A percentile compares a stretch with the other conserved stretches of the same genome.
These are phyloP conservation scores for Acanthis flammea DNA, from an alignment of 2,797 vertebrate species.

Conservation along the genomic window DNA sequence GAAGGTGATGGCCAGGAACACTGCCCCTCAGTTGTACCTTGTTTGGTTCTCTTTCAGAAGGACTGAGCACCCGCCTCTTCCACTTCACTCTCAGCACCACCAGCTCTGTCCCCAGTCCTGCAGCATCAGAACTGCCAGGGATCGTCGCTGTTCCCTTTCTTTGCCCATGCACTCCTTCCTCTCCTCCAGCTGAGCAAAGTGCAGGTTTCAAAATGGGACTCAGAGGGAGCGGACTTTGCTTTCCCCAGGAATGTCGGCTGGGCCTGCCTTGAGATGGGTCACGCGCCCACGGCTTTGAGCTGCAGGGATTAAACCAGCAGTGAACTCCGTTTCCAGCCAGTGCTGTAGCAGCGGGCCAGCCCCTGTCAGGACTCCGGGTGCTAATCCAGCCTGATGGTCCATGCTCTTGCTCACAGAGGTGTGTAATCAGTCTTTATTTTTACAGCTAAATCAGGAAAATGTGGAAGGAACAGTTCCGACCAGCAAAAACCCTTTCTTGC, in stretches of 20 bases:
- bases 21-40: not conserved
- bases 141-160: not conserved
- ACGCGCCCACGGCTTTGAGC: not conserved
- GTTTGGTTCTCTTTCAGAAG: not conserved
- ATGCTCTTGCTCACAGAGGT: not conserved
- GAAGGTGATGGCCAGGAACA: not conserved
- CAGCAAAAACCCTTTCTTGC: not conserved
- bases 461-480: not conserved
- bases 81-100: not conserved
- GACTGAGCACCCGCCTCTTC: not conserved
- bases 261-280: not conserved
- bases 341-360: not conserved
- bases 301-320: not conserved
- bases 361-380: not conserved
- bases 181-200: constrained; percentile 1
- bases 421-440: not conserved
- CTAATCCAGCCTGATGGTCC: not conserved
- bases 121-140: not conserved
- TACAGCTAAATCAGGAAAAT: not conserved
- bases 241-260: not conserved
- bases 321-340: not conserved
- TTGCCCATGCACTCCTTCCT: not conserved
- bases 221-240: constrained; percentile 1
- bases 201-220: constrained; percentile 14
- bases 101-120: not conserved